Conservation (phyloP, 1,140 invertebrate genomes). For the Lanistes nyassanus region DNA sequence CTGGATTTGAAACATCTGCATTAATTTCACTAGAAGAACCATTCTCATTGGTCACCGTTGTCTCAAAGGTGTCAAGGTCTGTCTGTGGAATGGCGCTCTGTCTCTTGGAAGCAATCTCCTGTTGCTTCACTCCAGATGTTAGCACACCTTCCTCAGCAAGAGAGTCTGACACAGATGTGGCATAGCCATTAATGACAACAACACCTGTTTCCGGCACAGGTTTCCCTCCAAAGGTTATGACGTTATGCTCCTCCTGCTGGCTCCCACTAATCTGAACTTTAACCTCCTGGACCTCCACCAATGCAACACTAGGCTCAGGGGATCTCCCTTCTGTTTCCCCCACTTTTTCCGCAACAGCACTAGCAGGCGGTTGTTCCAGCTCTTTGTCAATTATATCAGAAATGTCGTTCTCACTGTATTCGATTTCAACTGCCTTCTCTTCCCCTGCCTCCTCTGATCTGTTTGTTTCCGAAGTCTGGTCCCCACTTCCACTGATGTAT, state of each 20-base stretch:
- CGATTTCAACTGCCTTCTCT: conserved; percentile 30
- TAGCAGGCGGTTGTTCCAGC: no score
- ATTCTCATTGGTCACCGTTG: conserved; percentile 41
- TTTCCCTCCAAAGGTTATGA: conserved; percentile 53
- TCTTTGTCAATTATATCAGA: conserved; percentile 27
- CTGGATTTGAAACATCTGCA: conserved; percentile 46
- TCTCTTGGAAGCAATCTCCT: conserved; percentile 20
- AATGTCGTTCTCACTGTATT: conserved; percentile 28
- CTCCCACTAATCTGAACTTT: conserved; percentile 50
- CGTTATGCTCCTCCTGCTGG: conserved; percentile 30
- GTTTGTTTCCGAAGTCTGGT: not conserved
- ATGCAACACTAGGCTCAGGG: not conserved
- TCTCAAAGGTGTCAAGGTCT: conserved; percentile 59
- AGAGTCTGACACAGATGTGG: conserved; percentile 31
- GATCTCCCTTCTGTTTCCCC: conserved; percentile 3
- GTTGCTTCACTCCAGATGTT: conserved; percentile 5
- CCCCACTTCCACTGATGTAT: conserved; percentile 30
- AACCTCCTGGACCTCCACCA: conserved; percentile 48
- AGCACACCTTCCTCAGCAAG: conserved; percentile 11
- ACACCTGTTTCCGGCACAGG: conserved; percentile 42
- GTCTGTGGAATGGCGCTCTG: conserved; percentile 50
- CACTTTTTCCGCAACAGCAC: conserved; percentile 2
- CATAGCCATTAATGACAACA: conserved; percentile 56
- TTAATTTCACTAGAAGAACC: conserved; percentile 3
- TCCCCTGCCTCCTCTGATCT: conserved; percentile 9